These are phyloP conservation scores for Parthenolecanium corni DNA, from an alignment of 2,888 invertebrate genomes.

Conservation along the genomic window DNA sequence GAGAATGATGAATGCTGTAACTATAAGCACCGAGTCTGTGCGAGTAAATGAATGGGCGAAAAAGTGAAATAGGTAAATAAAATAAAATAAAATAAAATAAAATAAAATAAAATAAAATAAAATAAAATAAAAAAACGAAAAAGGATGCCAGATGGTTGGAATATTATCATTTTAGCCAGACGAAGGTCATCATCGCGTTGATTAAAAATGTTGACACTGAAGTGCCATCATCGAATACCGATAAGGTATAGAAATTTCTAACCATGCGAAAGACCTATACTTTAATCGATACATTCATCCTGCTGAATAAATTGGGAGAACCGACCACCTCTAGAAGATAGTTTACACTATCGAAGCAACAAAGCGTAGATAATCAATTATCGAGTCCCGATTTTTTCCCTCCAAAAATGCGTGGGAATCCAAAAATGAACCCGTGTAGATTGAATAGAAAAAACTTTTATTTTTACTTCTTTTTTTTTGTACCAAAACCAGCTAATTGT, in stretches of 20 bases:
- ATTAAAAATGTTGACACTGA: neutral
- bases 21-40: no score
- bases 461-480: no score
- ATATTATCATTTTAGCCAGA: no score
- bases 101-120: no score
- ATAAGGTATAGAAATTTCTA: neutral
- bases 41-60: no score
- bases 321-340: constrained; percentile 6
- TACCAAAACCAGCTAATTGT: constrained; percentile 16
- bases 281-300: neutral
- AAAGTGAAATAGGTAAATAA: no score
- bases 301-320: constrained; percentile 7
- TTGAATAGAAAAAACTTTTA: no score
- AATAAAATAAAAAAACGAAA: no score
- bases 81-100: no score
- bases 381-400: constrained; percentile 5
- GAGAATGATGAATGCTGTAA: no score
- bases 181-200: no score
- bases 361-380: constrained; percentile 18
- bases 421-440: neutral
- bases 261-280: neutral
- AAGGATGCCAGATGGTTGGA: no score
- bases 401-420: constrained; percentile 12
- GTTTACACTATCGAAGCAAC: constrained; percentile 4
- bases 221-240: neutral